Conservation (phyloP, 2,113 vertebrate species). For the Nibea coibor region DNA sequence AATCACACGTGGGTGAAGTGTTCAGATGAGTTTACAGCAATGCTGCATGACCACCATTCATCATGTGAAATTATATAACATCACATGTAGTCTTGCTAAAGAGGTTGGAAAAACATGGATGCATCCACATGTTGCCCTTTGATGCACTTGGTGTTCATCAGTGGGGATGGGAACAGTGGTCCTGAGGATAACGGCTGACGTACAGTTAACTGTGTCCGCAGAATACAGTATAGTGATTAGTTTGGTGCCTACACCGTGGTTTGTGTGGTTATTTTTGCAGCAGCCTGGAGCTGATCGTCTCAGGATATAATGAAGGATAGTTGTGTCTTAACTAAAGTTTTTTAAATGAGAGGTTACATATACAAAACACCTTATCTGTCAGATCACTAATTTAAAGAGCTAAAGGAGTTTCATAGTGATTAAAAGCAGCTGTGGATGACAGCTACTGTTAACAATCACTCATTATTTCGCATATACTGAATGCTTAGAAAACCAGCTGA, state of each 20-base stretch:
- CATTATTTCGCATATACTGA: not conserved
- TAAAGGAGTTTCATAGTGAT: not conserved
- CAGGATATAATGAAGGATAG: not conserved
- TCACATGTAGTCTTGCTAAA: no score
- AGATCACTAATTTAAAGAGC: not conserved
- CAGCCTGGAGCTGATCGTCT: not conserved
- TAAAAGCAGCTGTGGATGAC: constrained; percentile 9
- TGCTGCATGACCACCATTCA: no score
- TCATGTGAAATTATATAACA: no score
- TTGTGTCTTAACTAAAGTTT: not conserved
- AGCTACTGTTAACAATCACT: constrained; percentile 8
- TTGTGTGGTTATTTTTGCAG: not conserved
- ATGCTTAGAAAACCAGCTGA: not conserved
- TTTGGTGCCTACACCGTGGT: not conserved
- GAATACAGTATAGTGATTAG: not conserved
- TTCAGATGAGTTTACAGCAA: no score
- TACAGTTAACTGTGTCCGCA: not conserved
- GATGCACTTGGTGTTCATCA: no score
- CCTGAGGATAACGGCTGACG: no score
- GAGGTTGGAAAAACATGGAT: no score
- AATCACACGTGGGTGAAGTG: no score
- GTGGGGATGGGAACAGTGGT: no score
- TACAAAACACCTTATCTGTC: not conserved
- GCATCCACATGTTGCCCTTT: no score
- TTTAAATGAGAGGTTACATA: not conserved